Evolutionary conservation across 2,888 invertebrate species (phyloP).

Genomic region (Laothoe populi): DNA sequence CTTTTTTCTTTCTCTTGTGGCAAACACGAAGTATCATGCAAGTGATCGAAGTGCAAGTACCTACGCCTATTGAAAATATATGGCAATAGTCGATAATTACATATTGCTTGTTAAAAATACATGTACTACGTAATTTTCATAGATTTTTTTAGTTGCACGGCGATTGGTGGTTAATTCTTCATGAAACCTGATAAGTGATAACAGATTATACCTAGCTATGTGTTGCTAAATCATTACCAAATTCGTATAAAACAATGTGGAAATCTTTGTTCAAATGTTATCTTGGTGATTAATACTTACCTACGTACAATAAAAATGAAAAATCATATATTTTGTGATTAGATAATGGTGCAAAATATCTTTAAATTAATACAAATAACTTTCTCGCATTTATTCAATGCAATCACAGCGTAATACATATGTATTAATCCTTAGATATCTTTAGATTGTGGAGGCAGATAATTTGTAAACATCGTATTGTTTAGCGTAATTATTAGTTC

Average conservation of each 20-base stretch:
- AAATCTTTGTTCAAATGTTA: constrained; percentile 18
- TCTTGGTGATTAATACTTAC: constrained; percentile 23
- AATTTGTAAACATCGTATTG: constrained; percentile 77
- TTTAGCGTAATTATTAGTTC: constrained; percentile 65
- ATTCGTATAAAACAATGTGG: constrained; percentile 12
- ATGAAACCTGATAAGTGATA: background rate
- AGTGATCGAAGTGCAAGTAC: background rate
- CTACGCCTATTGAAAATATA: background rate
- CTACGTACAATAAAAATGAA: constrained; percentile 34
- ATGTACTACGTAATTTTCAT: background rate
- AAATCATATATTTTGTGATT: constrained; percentile 35
- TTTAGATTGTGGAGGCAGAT: constrained; percentile 68
- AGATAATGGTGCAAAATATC: constrained; percentile 38
- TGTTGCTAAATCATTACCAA: background rate
- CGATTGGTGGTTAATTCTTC: background rate
- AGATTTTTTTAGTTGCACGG: background rate
- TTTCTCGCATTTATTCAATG: constrained; percentile 18
- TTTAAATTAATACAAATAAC: constrained; percentile 8
- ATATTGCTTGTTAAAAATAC: background rate
- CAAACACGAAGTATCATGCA: no score
- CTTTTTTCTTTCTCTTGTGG: no score
- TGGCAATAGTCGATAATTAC: background rate
- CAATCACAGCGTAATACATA: constrained; percentile 35
- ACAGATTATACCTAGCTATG: background rate
- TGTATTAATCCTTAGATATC: constrained; percentile 63